Evolutionary conservation across 2,797 vertebrate genomes (phyloP).

Genomic region (Gallirallus australis): DNA sequence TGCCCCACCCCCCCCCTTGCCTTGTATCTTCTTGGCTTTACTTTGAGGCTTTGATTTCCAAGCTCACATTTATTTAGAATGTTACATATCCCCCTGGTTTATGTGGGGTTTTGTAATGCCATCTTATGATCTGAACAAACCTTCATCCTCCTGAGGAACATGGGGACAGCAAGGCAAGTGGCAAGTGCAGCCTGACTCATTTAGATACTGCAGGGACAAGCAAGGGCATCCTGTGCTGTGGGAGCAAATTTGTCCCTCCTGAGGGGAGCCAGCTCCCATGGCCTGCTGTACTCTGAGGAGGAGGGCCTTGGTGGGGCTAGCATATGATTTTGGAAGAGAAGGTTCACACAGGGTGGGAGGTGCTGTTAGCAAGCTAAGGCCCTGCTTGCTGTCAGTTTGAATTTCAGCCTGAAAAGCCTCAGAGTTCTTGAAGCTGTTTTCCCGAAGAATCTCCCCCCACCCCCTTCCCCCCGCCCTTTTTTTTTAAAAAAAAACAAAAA

Average conservation of each 20-base stretch:
- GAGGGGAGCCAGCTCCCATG: background rate
- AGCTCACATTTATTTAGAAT: background rate
- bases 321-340: accelerated
- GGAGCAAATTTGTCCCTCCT: background rate
- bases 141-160: background rate
- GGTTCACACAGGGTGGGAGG: background rate
- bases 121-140: accelerated
- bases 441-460: background rate
- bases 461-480: too few relatives aligned
- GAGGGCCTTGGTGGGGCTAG: background rate
- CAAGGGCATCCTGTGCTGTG: accelerated
- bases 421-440: background rate
- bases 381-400: background rate
- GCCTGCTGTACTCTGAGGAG: background rate
- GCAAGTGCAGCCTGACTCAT: accelerated
- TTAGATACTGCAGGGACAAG: background rate
- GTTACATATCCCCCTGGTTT: accelerated
- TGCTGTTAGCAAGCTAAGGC: background rate
- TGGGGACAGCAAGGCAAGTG: background rate
- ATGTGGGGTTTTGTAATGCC: background rate
- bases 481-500: too few relatives aligned
- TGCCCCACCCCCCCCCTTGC: too few relatives aligned
- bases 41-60: background rate
- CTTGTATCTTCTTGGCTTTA: background rate
- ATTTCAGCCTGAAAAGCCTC: background rate